phyloP scores from a whole-genome alignment of 2,888 invertebrate species.

The Euproctis similis region DNA sequence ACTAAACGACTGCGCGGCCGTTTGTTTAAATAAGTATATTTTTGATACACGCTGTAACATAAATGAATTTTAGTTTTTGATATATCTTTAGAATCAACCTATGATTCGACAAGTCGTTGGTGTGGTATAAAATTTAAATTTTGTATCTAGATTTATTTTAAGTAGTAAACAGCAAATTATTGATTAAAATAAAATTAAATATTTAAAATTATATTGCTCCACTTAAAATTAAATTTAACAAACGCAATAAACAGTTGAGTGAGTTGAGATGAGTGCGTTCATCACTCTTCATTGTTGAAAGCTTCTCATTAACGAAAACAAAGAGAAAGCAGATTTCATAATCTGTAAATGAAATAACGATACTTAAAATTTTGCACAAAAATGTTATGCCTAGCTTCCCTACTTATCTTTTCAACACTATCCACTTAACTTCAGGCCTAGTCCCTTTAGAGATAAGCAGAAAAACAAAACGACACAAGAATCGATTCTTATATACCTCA shows the following conservation, averaged over 20 bases:
- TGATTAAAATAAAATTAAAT: not conserved
- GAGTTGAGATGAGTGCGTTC: not conserved
- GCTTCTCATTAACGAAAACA: conserved; percentile 47
- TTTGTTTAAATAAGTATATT: not conserved
- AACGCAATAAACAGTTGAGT: not conserved
- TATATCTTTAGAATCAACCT: no score
- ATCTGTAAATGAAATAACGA: conserved; percentile 39
- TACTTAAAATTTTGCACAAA: no score
- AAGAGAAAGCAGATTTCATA: conserved; percentile 55
- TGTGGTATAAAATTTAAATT: no score
- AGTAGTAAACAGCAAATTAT: not conserved
- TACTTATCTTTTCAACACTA: no score
- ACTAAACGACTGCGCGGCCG: not conserved
- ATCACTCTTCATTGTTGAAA: conserved; percentile 26
- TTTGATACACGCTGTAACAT: not conserved
- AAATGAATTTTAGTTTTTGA: no score
- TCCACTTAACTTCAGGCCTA: not conserved
- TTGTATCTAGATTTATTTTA: no score
- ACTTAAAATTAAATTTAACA: not conserved
- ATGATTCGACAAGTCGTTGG: no score
- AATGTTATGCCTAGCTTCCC: no score
- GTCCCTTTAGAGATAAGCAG: no score
- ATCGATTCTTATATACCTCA: no score
- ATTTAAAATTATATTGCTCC: not conserved
- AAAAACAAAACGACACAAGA: no score